Evolutionary conservation across 2,888 invertebrate species (phyloP).

Genomic region (Orthosia cruda): DNA sequence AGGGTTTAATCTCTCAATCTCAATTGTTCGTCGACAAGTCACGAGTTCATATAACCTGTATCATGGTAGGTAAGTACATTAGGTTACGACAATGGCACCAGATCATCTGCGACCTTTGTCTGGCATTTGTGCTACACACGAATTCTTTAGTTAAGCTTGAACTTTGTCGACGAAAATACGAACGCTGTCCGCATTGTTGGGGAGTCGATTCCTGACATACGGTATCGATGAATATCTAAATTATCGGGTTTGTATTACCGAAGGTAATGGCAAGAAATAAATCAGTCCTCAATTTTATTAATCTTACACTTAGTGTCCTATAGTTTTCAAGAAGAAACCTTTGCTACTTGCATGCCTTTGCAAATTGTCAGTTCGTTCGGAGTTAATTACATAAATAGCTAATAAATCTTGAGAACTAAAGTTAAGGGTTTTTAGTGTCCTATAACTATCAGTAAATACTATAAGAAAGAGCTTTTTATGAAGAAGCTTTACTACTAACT

Average conservation of each 20-base stretch:
- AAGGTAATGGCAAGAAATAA: constrained; percentile 1
- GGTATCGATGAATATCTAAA: constrained; percentile 56
- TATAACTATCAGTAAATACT: too few species aligned
- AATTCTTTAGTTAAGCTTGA: constrained; percentile 84
- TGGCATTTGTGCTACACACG: constrained; percentile 85
- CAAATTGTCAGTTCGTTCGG: too few species aligned
- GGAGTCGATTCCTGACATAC: constrained; percentile 74
- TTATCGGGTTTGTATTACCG: constrained; percentile 25
- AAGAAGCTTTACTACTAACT: too few species aligned
- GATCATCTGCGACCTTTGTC: constrained; percentile 83
- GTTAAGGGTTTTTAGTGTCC: too few species aligned
- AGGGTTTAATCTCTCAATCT: constrained; percentile 73
- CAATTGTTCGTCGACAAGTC: constrained; percentile 77
- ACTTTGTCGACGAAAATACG: constrained; percentile 77
- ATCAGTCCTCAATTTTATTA: not conserved
- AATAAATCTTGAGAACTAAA: too few species aligned
- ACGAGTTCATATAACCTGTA: constrained; percentile 75
- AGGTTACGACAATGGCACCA: constrained; percentile 71
- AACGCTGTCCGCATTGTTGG: constrained; percentile 82
- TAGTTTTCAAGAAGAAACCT: too few species aligned
- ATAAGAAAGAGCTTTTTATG: too few species aligned
- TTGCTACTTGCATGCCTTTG: too few species aligned
- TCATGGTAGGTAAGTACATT: constrained; percentile 31
- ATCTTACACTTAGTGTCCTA: not conserved
- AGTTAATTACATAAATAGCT: too few species aligned